phyloP scores from a whole-genome alignment of 2,888 invertebrate genomes.

The Calameuta pallipes region DNA sequence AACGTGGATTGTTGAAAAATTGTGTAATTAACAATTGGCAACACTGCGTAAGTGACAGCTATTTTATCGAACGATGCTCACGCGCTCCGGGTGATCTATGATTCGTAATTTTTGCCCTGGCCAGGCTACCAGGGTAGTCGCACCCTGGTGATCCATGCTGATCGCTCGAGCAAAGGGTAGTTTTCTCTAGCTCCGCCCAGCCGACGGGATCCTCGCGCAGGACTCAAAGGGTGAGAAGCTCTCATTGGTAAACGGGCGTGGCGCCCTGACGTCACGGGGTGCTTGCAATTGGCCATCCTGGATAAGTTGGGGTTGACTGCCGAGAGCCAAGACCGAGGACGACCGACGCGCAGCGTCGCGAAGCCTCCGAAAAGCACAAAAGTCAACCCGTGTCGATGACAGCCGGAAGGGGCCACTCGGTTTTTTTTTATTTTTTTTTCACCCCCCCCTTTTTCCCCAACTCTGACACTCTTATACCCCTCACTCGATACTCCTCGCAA shows the following conservation, averaged over 20 bases:
- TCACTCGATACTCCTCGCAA: neutral
- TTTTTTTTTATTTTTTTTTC: neutral
- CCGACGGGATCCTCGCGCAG: slow-evolving; percentile 13
- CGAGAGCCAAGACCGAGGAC: neutral
- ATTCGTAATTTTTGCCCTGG: slow-evolving; percentile 47
- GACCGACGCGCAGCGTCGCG: neutral
- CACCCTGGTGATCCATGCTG: slow-evolving; percentile 24
- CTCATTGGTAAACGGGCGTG: slow-evolving; percentile 45
- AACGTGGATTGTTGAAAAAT: neutral
- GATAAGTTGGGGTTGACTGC: neutral
- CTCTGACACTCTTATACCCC: neutral
- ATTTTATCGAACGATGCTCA: slow-evolving; percentile 26
- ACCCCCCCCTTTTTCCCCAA: neutral
- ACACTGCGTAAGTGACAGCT: neutral
- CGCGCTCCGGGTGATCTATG: slow-evolving; percentile 48
- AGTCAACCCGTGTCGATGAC: slow-evolving; percentile 18
- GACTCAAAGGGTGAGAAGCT: slow-evolving; percentile 5
- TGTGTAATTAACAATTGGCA: too few relatives aligned
- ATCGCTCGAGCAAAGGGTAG: slow-evolving; percentile 22
- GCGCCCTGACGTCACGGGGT: slow-evolving; percentile 31
- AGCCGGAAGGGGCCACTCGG: neutral
- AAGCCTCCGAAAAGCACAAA: slow-evolving; percentile 14
- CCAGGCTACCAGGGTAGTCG: slow-evolving; percentile 5
- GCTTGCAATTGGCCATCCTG: slow-evolving; percentile 41
- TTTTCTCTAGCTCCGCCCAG: slow-evolving; percentile 19